Evolutionary conservation across 2,113 vertebrate genomes (phyloP).

Genomic region (Anolis sagrei): DNA sequence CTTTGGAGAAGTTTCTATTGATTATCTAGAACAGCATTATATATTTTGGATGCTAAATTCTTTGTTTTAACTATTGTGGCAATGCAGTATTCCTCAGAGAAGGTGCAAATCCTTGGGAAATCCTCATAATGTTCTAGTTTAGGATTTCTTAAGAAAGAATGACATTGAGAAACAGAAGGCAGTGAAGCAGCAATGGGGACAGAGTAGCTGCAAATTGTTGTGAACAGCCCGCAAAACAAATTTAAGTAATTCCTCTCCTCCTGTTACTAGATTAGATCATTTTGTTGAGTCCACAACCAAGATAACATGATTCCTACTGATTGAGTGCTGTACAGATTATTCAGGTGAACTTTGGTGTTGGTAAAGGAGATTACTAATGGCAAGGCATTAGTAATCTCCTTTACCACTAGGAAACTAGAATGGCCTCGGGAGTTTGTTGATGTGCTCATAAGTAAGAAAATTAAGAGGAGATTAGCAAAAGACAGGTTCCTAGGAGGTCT

Average conservation of each 20-base stretch:
- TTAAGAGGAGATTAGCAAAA: not conserved
- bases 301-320: not conserved
- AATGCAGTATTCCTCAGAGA: no score
- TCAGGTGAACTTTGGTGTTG: no score
- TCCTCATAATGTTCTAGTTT: not conserved
- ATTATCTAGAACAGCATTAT: no score
- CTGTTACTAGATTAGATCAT: not conserved
- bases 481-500: not conserved
- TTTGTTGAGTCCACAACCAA: not conserved
- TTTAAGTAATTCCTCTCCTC: not conserved
- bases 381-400: not conserved
- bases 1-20: no score
- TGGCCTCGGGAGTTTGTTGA: not conserved
- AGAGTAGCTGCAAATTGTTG: not conserved
- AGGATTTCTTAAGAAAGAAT: not conserved
- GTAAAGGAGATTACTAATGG: not conserved
- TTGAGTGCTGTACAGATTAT: not conserved
- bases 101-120: no score
- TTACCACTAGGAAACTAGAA: no score
- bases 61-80: no score
- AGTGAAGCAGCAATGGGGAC: not conserved
- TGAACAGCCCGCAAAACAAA: not conserved
- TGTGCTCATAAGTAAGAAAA: not conserved
- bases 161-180: not conserved
- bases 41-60: no score